A percentile compares a stretch with the other conserved stretches of the same genome.
These are phyloP conservation scores for Monodelphis domestica DNA, from an alignment of 2,797 vertebrate species.

Conservation along the genomic window DNA sequence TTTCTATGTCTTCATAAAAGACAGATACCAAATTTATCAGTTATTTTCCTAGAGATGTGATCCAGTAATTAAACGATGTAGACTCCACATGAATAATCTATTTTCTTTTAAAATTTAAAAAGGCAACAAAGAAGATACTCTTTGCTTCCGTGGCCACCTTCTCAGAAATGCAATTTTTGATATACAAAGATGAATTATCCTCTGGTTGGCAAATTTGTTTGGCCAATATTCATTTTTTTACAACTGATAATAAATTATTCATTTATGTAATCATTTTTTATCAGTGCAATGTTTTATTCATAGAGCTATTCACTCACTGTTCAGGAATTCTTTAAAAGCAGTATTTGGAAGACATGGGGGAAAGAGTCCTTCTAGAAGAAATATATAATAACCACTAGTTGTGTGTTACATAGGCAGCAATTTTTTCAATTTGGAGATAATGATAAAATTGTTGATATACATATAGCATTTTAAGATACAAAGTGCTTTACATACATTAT, in stretches of 20 bases:
- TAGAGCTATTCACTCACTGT: constrained; percentile 10
- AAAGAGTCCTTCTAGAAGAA: neutral
- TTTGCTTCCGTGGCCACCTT: neutral
- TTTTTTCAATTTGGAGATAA: neutral
- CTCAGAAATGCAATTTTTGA: neutral
- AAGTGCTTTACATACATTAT: neutral
- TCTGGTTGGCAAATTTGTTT: constrained; percentile 64
- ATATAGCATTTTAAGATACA: neutral
- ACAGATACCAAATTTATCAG: neutral
- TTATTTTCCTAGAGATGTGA: constrained; percentile 51
- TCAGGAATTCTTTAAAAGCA: constrained; percentile 56
- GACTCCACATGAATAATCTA: constrained; percentile 40
- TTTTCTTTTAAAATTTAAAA: constrained; percentile 16
- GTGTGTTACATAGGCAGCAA: neutral
- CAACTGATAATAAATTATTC: constrained; percentile 67
- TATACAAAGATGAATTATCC: constrained; percentile 43
- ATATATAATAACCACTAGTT: neutral
- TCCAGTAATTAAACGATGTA: constrained; percentile 58
- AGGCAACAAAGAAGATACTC: constrained; percentile 4
- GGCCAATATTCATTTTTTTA: constrained; percentile 57
- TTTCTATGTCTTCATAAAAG: constrained; percentile 49
- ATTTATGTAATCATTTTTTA: constrained; percentile 43
- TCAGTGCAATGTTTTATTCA: constrained; percentile 61
- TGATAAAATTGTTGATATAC: neutral
- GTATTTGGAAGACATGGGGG: neutral